Conservation (phyloP, 2,888 invertebrate genomes). For the Melieria crassipennis region DNA sequence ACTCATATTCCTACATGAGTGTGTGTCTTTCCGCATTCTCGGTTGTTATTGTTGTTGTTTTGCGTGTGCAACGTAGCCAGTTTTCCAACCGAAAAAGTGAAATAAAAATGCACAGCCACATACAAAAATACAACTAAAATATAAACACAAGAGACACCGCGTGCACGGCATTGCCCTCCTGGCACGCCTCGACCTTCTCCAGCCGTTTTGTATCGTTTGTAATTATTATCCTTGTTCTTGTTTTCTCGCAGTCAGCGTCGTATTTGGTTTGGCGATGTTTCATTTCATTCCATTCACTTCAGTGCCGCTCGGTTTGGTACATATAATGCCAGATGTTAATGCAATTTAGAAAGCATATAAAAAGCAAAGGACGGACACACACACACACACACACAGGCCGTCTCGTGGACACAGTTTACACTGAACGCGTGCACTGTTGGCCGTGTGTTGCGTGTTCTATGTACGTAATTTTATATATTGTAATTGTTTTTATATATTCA, state of each 20-base stretch:
- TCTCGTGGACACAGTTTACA: neutral
- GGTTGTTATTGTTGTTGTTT: neutral
- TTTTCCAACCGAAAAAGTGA: too few species aligned
- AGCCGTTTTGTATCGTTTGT: neutral
- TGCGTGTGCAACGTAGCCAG: neutral
- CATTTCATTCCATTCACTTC: neutral
- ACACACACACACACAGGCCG: neutral
- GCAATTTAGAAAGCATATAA: conserved; percentile 13
- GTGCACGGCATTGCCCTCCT: conserved; percentile 20
- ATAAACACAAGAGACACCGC: too few species aligned
- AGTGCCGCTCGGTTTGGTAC: conserved; percentile 5
- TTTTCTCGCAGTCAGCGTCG: neutral
- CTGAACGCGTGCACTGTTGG: neutral
- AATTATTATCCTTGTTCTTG: conserved; percentile 14
- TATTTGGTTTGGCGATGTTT: neutral
- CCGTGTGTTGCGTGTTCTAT: conserved; percentile 10
- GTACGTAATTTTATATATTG: neutral
- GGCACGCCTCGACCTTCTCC: neutral
- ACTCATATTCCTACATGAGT: neutral
- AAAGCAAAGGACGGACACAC: neutral
- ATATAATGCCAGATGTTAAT: conserved; percentile 27
- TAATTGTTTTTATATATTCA: neutral
- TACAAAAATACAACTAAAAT: too few species aligned
- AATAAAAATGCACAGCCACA: too few species aligned
- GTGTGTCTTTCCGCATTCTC: neutral